Conservation (phyloP, 2,888 invertebrate species). For the Ochropacha duplaris region DNA sequence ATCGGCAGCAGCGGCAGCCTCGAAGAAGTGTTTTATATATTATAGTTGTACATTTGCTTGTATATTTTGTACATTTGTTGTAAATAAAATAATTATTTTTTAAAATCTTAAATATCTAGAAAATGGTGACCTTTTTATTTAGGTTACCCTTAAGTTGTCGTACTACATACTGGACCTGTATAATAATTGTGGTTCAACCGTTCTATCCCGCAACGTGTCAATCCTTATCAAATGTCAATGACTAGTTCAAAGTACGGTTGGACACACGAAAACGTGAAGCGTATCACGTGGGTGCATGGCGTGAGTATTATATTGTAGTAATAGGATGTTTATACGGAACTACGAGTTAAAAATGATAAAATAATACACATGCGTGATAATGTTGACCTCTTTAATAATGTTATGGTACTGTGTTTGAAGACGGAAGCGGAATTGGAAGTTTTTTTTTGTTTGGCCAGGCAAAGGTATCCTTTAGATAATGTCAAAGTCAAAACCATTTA, state of each 20-base stretch:
- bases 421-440: neutral
- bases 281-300: neutral
- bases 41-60: too few relatives aligned
- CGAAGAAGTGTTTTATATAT: too few relatives aligned
- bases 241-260: neutral
- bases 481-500: too few relatives aligned
- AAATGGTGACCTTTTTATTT: too few relatives aligned
- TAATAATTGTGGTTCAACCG: neutral
- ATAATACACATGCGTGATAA: neutral
- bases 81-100: too few relatives aligned
- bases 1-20: too few relatives aligned
- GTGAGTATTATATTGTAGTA: too few relatives aligned
- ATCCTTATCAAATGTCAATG: neutral
- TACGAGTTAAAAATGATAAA: neutral
- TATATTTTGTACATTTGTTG: too few relatives aligned
- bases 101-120: too few relatives aligned
- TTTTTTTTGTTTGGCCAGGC: neutral
- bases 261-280: neutral
- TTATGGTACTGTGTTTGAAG: neutral
- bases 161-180: too few relatives aligned
- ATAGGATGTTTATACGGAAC: neutral
- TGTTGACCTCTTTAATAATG: neutral
- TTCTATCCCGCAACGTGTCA: neutral
- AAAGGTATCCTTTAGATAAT: neutral
- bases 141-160: too few relatives aligned